Base-by-base conservation (phyloP, 2,113 vertebrate genomes). In the Siniperca knerii region DNA sequence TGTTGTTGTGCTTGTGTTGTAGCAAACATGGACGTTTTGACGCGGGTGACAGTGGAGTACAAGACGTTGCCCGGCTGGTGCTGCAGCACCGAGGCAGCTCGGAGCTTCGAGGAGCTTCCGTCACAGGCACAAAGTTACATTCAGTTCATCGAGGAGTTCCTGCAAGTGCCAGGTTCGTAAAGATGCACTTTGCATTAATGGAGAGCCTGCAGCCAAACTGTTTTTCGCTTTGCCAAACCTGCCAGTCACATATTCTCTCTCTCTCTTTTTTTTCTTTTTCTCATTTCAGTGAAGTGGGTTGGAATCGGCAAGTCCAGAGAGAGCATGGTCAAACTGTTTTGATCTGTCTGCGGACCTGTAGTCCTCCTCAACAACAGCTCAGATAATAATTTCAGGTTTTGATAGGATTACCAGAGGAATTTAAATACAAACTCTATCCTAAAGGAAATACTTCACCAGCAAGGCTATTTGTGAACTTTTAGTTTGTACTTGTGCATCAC, bases 11-110 rank as follows among this genome's bases (percentile, higher is more conserved):
- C 52, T 60, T 70, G 0, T 66, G 10, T 72, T 81, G 46, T 57
- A 97, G 96, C 96, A 3, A 97, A 96, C 78, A 96, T 96, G 94
- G 96, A 97, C 44, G 82, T 95, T 8, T 88, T 96, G 93, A 95
- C 92, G 40, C 93, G 91, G 23, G 96, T 97, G 40, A 54, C 72
- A 0, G 96, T 97, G 91, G 89, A 95, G 0, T 97, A 96, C 16
- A 68, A 95, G 91, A 95, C 94, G 0, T 42, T 96, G 20, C 95
- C 95, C 0, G 96, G 96, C 15, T 96, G 96, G 96, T 79, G 88
- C 82, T 91, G 95, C 89, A 95, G 94, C 91, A 96, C 96, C 0
- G 95, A 96, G 88, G 90, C 83, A 0, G 95, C 90, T 4, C 93
- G 95, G 55, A 94, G 90, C 40, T 95, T 96, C 2, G 86, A 90